These are phyloP conservation scores for Nomada goodeniana DNA, from an alignment of 2,888 invertebrate genomes.

Conservation along the genomic window DNA sequence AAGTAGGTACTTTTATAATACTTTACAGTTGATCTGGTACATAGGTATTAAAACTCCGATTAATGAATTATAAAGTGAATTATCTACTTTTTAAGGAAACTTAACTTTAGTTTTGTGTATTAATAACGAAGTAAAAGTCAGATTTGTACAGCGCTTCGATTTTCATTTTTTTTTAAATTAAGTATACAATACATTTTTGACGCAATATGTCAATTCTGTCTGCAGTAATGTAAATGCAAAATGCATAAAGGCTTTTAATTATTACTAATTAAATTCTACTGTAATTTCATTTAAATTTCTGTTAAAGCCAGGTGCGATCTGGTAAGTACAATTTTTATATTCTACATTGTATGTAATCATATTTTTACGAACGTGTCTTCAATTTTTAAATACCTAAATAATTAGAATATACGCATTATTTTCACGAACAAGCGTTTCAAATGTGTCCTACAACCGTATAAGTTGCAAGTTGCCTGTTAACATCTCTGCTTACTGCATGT, in stretches of 20 bases:
- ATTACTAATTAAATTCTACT: conserved; percentile 8
- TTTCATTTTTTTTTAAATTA: conserved; percentile 31
- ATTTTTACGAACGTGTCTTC: neutral
- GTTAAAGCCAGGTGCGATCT: conserved; percentile 7
- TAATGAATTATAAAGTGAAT: neutral
- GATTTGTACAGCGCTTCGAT: conserved; percentile 1
- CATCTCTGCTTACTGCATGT: neutral
- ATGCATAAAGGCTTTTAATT: conserved; percentile 27
- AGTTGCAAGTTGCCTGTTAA: neutral
- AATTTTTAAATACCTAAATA: neutral
- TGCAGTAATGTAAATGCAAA: conserved; percentile 24
- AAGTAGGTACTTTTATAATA: conserved; percentile 66
- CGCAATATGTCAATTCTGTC: conserved; percentile 19
- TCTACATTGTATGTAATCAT: conserved; percentile 4
- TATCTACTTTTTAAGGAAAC: neutral
- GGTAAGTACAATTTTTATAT: conserved; percentile 33
- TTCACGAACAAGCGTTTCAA: neutral
- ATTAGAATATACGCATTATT: neutral
- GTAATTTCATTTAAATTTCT: conserved; percentile 24
- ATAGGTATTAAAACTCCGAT: neutral
- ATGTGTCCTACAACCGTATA: neutral
- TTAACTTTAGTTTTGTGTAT: neutral
- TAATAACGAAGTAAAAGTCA: conserved; percentile 6
- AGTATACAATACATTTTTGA: conserved; percentile 14
- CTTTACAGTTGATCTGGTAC: neutral